A percentile compares a stretch with the other conserved stretches of the same genome.
Conservation (phyloP, 2,888 invertebrate species). For the Conops quadrifasciatus region DNA sequence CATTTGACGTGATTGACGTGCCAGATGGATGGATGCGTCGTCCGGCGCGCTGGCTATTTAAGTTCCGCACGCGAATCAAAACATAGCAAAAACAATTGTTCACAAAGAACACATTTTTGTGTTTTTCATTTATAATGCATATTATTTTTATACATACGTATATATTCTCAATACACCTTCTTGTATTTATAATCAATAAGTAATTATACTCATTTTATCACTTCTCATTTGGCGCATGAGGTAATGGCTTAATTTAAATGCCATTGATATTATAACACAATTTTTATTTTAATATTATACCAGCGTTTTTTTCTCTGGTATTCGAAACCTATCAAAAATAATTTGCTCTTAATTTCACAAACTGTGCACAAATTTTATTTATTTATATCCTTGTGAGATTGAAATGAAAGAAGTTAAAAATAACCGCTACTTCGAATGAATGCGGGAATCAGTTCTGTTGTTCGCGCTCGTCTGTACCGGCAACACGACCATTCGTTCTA, state of each 20-base stretch:
- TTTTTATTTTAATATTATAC: no score
- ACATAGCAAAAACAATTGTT: constrained; percentile 29
- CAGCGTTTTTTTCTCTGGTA: neutral
- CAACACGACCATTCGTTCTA: constrained; percentile 17
- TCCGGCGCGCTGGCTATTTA: constrained; percentile 23
- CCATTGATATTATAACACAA: no score
- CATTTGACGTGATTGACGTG: constrained; percentile 26
- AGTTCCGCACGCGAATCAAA: constrained; percentile 11
- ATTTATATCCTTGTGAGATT: neutral
- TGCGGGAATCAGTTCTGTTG: neutral
- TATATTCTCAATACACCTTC: constrained; percentile 16
- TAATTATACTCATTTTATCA: constrained; percentile 6
- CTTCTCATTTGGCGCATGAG: constrained; percentile 3
- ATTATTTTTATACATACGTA: neutral
- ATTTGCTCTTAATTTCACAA: neutral
- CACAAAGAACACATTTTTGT: constrained; percentile 27
- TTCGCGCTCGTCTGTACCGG: neutral
- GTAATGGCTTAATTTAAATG: constrained; percentile 32
- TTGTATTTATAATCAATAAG: constrained; percentile 12
- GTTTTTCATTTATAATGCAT: constrained; percentile 19
- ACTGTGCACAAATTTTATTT: neutral
- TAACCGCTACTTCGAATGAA: constrained; percentile 7
- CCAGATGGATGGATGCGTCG: constrained; percentile 21
- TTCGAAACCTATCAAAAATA: no score
- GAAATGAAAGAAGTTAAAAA: constrained; percentile 17